phyloP scores from a whole-genome alignment of 2,888 invertebrate species.

The Lasioglossum villosulum region DNA sequence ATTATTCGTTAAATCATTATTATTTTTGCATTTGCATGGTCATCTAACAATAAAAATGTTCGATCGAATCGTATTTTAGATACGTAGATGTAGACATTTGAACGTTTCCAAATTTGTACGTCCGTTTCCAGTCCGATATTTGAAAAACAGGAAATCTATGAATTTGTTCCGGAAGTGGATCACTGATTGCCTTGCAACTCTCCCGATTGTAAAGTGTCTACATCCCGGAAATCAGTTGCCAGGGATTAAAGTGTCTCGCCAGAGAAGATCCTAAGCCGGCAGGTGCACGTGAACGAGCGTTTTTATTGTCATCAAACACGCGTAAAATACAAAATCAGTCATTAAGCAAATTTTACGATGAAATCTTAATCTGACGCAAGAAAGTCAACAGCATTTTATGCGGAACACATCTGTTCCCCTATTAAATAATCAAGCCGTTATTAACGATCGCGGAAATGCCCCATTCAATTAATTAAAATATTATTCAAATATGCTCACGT shows the following conservation, averaged over 20 bases:
- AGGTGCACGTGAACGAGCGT: neutral
- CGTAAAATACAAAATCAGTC: neutral
- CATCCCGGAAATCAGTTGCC: constrained; percentile 5
- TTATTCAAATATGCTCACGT: neutral
- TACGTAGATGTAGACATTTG: neutral
- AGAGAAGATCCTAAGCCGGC: neutral
- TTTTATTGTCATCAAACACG: neutral
- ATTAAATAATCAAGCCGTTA: neutral
- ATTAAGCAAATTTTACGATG: neutral
- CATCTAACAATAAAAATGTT: neutral
- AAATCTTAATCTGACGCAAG: neutral
- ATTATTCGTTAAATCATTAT: too few relatives aligned
- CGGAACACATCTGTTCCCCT: neutral
- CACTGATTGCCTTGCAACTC: neutral
- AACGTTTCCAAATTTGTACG: neutral
- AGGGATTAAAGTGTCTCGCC: neutral
- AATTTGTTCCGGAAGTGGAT: neutral
- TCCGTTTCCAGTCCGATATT: neutral
- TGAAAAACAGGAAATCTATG: neutral
- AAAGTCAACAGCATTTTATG: neutral
- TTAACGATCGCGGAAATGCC: neutral
- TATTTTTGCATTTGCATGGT: too few relatives aligned
- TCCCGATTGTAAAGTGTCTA: neutral
- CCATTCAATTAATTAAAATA: neutral
- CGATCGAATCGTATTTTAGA: neutral